Percentiles rank a stretch among this genome's conserved stretches.
Conservation (phyloP, 2,888 invertebrate species). For the Tenthredo scrophulariae region DNA sequence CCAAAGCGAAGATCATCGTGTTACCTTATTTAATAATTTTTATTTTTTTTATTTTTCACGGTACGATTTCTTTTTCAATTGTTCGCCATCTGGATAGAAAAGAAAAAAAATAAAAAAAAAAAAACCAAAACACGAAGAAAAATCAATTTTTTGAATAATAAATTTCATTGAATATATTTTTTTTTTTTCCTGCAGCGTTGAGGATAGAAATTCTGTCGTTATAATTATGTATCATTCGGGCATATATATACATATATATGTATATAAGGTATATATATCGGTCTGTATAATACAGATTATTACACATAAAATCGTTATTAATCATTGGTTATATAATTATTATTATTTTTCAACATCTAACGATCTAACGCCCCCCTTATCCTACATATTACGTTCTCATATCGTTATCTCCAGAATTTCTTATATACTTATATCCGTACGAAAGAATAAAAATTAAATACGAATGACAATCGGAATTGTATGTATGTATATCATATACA, state of each 20-base stretch:
- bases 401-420: neutral
- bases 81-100: neutral
- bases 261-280: neutral
- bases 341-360: neutral
- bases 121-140: neutral
- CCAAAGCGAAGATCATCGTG: neutral
- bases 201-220: neutral
- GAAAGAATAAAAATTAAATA: slow-evolving; percentile 38
- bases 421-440: neutral
- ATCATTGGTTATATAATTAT: neutral
- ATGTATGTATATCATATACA: neutral
- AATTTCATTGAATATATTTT: neutral
- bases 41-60: neutral
- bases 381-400: neutral
- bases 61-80: neutral
- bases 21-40: neutral
- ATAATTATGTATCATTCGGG: neutral
- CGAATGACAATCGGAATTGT: slow-evolving; percentile 29
- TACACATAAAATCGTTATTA: neutral
- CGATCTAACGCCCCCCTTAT: neutral
- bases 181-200: neutral
- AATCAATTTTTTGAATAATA: too few species aligned
- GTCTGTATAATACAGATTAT: neutral
- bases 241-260: neutral
- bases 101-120: neutral